Evolutionary conservation across 2,113 vertebrate genomes (phyloP).

Genomic region (Spermophilus dauricus): DNA sequence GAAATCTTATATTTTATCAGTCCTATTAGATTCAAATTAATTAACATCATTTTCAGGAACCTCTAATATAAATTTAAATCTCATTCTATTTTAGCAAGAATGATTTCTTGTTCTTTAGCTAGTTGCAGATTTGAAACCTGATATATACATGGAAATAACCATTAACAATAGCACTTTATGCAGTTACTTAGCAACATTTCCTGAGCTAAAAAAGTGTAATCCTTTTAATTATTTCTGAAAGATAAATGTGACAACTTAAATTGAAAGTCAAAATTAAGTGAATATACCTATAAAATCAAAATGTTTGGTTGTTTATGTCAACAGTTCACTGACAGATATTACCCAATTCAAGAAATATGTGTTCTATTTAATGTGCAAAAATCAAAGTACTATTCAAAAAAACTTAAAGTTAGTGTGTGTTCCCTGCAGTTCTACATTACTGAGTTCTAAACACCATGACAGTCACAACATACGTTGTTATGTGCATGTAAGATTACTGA

Average conservation of each 20-base stretch:
- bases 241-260: neutral
- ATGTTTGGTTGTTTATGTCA: neutral
- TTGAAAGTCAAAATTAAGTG: slow-evolving; percentile 51
- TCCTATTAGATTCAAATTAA: neutral
- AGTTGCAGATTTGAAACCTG: neutral
- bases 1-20: neutral
- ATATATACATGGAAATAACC: neutral
- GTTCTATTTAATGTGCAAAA: slow-evolving; percentile 75
- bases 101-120: neutral
- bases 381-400: slow-evolving; percentile 17
- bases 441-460: slow-evolving; percentile 18
- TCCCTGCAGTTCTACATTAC: neutral
- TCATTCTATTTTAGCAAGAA: neutral
- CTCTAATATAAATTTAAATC: neutral
- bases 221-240: neutral
- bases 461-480: neutral
- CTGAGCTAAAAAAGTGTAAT: neutral
- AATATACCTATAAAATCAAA: slow-evolving; percentile 40
- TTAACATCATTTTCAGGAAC: neutral
- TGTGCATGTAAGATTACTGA: neutral
- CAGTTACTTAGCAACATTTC: neutral
- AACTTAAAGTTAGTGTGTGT: slow-evolving; percentile 62
- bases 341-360: slow-evolving; percentile 66
- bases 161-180: neutral
- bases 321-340: slow-evolving; percentile 50